A percentile compares a stretch with the other conserved stretches of the same genome.
phyloP scores from a whole-genome alignment of 2,113 vertebrate species.

The Halichoerus grypus region DNA sequence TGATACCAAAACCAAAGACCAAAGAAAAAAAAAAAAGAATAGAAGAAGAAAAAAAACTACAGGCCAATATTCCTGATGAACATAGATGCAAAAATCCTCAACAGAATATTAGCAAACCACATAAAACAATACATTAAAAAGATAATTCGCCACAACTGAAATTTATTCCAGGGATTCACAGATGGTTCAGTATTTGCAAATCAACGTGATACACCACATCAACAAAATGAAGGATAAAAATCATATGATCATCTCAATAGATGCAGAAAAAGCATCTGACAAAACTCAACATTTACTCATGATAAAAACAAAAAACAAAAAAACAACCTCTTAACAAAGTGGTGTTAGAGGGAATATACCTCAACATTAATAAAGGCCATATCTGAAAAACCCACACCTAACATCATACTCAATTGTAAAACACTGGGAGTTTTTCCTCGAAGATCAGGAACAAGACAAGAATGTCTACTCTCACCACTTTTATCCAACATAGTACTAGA shows the following conservation, averaged over 20 bases:
- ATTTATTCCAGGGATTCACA: background rate
- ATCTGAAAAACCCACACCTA: background rate
- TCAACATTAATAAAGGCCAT: background rate
- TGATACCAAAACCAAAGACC: background rate
- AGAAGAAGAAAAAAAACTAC: background rate
- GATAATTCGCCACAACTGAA: background rate
- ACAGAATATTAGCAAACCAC: background rate
- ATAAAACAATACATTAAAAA: background rate
- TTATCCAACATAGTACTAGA: background rate
- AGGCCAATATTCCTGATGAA: background rate
- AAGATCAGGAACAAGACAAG: background rate
- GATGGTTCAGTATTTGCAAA: background rate
- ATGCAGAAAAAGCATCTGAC: background rate
- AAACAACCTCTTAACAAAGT: background rate
- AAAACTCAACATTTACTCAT: background rate
- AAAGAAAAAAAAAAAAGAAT: background rate
- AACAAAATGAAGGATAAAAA: background rate
- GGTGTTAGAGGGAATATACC: background rate
- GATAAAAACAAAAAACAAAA: background rate
- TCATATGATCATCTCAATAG: background rate
- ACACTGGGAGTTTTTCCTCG: background rate
- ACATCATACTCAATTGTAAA: background rate
- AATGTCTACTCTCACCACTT: background rate
- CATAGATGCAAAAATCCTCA: background rate
- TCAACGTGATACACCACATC: background rate